These are phyloP conservation scores for Argyresthia albistria DNA, from an alignment of 2,888 invertebrate genomes.

Conservation along the genomic window DNA sequence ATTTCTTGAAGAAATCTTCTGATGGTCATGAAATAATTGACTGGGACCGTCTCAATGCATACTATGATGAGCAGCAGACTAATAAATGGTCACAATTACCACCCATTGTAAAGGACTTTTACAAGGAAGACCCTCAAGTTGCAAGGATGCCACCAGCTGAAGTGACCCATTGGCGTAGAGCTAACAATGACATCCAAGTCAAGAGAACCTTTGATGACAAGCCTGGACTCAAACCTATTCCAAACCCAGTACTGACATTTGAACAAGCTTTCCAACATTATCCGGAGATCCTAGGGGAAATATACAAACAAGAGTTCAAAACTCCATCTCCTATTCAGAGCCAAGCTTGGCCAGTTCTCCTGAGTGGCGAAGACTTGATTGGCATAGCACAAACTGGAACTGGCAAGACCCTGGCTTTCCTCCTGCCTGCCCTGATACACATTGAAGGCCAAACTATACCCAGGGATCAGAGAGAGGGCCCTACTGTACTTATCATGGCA, in stretches of 20 bases:
- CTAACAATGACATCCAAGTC: slow-evolving; percentile 83
- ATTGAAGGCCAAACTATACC: slow-evolving; percentile 89
- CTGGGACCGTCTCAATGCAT: slow-evolving; percentile 71
- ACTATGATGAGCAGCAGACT: slow-evolving; percentile 66
- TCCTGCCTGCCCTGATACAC: slow-evolving; percentile 93
- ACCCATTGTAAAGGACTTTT: slow-evolving; percentile 85
- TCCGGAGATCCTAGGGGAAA: slow-evolving; percentile 87
- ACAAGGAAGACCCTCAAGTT: slow-evolving; percentile 82
- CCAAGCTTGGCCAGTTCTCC: slow-evolving; percentile 95
- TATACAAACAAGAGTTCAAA: slow-evolving; percentile 83
- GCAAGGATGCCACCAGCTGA: slow-evolving; percentile 75
- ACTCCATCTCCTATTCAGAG: slow-evolving; percentile 93
- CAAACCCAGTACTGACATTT: slow-evolving; percentile 86
- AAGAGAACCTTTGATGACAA: slow-evolving; percentile 74
- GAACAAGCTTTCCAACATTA: slow-evolving; percentile 86
- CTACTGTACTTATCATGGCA: slow-evolving; percentile 90
- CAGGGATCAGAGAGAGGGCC: slow-evolving; percentile 80
- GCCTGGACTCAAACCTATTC: slow-evolving; percentile 64
- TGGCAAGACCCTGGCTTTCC: slow-evolving; percentile 95
- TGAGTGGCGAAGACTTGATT: slow-evolving; percentile 93
- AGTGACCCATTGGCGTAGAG: slow-evolving; percentile 74
- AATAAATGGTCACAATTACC: slow-evolving; percentile 77
- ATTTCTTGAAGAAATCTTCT: slow-evolving; percentile 37
- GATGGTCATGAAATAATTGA: slow-evolving; percentile 60
- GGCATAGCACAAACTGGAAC: slow-evolving; percentile 97